Evolutionary conservation across 2,113 vertebrate genomes (phyloP).

Genomic region (Zeus faber): DNA sequence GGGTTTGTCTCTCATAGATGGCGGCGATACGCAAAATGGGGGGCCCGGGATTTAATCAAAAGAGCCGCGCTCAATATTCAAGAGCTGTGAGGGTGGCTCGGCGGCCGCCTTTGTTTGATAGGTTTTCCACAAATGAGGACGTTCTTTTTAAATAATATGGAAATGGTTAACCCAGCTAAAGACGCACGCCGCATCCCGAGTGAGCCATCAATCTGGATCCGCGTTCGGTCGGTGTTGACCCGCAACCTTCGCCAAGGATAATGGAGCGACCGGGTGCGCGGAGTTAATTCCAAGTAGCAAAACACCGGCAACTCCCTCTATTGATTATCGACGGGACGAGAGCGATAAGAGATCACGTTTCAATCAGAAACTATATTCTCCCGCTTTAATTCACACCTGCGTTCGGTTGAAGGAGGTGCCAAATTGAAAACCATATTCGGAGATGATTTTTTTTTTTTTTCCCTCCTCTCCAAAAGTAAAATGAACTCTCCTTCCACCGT

Average conservation of each 20-base stretch:
- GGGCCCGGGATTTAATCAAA: slow-evolving; percentile 73
- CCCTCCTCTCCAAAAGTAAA: too few species aligned
- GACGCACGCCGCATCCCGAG: slow-evolving; percentile 58
- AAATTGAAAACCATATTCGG: slow-evolving; percentile 13
- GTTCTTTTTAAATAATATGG: slow-evolving; percentile 74
- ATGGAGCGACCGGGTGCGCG: slow-evolving; percentile 63
- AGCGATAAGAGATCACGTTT: slow-evolving; percentile 41
- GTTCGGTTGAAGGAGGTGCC: slow-evolving; percentile 1
- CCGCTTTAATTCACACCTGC: slow-evolving; percentile 10
- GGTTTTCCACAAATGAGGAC: slow-evolving; percentile 73
- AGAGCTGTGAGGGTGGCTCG: slow-evolving; percentile 54
- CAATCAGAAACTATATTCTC: slow-evolving; percentile 43
- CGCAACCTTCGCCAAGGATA: slow-evolving; percentile 77
- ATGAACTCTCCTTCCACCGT: background rate
- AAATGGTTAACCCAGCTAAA: slow-evolving; percentile 71
- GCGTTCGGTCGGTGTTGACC: slow-evolving; percentile 59
- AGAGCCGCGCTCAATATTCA: slow-evolving; percentile 74
- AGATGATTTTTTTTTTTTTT: slow-evolving; percentile 29
- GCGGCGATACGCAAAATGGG: slow-evolving; percentile 63
- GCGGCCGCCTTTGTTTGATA: slow-evolving; percentile 50
- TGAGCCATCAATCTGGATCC: slow-evolving; percentile 69
- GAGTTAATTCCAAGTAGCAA: slow-evolving; percentile 60
- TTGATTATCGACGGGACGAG: slow-evolving; percentile 61
- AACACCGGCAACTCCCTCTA: slow-evolving; percentile 62
- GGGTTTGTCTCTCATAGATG: slow-evolving; percentile 62